Percentiles rank a stretch among this genome's conserved stretches.
Evolutionary conservation across 2,888 invertebrate species (phyloP).

Genomic region (Clunio marinus): DNA sequence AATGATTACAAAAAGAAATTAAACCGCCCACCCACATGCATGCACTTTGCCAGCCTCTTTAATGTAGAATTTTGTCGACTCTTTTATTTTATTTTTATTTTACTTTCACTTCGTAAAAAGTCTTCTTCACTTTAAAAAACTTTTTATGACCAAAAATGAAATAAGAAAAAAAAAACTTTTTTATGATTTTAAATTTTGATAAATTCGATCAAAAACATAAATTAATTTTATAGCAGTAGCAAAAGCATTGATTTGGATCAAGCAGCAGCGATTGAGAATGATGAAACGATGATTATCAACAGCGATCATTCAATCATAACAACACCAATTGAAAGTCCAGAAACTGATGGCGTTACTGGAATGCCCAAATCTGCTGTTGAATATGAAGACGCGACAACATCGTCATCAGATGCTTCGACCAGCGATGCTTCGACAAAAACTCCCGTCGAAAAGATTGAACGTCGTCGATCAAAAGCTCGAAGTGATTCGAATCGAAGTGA

Average conservation of each 20-base stretch:
- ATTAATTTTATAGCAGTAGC: background rate
- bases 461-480: conserved; percentile 25
- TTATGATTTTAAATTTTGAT: too few species aligned
- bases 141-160: too few species aligned
- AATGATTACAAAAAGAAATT: too few species aligned
- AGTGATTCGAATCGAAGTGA: conserved; percentile 25
- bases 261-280: conserved; percentile 35
- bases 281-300: conserved; percentile 37
- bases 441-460: conserved; percentile 13
- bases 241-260: conserved; percentile 25
- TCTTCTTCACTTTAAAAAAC: too few species aligned
- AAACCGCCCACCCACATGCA: conserved; percentile 6
- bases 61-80: too few species aligned
- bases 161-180: too few species aligned
- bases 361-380: background rate
- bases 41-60: background rate
- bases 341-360: background rate
- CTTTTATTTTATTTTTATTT: too few species aligned
- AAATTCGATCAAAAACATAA: too few species aligned
- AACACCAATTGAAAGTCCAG: conserved; percentile 25
- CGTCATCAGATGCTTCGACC: conserved; percentile 18
- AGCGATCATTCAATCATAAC: conserved; percentile 36
- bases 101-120: too few species aligned
- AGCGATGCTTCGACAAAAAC: background rate
- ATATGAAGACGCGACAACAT: background rate